These are phyloP conservation scores for Eclectus roratus DNA, from an alignment of 2,113 vertebrate genomes.

Conservation along the genomic window DNA sequence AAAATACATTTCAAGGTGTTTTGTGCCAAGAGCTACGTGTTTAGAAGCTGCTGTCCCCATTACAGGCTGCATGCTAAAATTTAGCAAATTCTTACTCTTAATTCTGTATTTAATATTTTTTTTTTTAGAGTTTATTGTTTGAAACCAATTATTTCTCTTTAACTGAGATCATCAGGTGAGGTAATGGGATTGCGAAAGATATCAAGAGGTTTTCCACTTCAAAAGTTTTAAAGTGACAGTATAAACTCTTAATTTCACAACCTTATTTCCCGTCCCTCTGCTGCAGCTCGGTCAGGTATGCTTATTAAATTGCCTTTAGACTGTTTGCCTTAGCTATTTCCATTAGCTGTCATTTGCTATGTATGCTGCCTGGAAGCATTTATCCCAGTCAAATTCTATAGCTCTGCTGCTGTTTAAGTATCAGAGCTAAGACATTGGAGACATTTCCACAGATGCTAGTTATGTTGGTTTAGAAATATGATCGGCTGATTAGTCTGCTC, in stretches of 20 bases:
- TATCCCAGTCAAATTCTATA: background rate
- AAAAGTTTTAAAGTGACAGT: background rate
- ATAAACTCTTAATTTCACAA: background rate
- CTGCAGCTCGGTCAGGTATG: background rate
- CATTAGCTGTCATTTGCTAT: background rate
- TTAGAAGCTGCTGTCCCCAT: background rate
- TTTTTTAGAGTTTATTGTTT: background rate
- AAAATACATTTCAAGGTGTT: constrained; percentile 22
- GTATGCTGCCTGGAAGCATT: background rate
- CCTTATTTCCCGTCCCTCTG: background rate
- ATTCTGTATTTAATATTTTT: background rate
- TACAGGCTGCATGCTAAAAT: background rate
- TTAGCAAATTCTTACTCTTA: background rate
- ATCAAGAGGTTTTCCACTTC: background rate
- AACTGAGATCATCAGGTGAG: background rate
- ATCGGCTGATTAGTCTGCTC: background rate
- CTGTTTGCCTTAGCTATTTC: background rate
- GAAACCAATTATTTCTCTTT: background rate
- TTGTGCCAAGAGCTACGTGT: background rate
- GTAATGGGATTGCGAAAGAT: background rate
- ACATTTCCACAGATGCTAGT: background rate
- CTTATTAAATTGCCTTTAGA: background rate
- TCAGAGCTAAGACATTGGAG: background rate
- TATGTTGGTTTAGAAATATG: background rate
- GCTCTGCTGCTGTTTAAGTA: background rate